phyloP scores from a whole-genome alignment of 92 coral and sea anemone species.

The Anthopleura xanthogrammica region DNA sequence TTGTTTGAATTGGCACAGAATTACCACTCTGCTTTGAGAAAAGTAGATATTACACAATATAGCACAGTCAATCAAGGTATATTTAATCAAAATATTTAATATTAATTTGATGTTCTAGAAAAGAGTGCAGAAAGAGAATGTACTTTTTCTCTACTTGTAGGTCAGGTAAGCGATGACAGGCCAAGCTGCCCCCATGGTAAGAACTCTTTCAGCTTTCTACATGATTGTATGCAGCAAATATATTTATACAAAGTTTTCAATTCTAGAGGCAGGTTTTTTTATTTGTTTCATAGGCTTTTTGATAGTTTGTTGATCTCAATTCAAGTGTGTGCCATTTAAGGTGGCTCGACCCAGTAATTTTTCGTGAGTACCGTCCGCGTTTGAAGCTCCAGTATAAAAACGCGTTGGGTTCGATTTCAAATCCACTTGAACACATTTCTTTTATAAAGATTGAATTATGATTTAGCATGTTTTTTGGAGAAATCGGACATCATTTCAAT shows the following conservation, averaged over 20 bases:
- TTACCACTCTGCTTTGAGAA: conserved; percentile 73
- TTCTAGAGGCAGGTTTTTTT: neutral
- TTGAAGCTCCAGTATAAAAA: too few relatives aligned
- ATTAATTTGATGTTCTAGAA: too few relatives aligned
- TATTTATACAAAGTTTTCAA: neutral
- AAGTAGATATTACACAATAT: conserved; percentile 76
- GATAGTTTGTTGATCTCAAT: neutral
- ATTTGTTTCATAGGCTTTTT: neutral
- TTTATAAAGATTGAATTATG: too few relatives aligned
- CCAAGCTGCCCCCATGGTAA: conserved; percentile 90
- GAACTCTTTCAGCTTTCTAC: neutral
- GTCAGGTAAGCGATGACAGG: conserved; percentile 46
- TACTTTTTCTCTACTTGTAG: conserved; percentile 31
- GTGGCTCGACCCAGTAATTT: too few relatives aligned
- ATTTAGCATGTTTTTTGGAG: too few relatives aligned
- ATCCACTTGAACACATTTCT: too few relatives aligned
- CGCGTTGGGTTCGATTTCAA: too few relatives aligned
- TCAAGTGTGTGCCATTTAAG: too few relatives aligned
- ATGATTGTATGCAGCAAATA: neutral
- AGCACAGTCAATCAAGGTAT: conserved; percentile 18
- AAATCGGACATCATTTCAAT: too few relatives aligned
- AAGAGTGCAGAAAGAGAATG: neutral
- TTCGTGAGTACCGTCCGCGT: too few relatives aligned
- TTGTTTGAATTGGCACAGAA: conserved; percentile 83
- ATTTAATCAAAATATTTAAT: too few relatives aligned